phyloP scores from a whole-genome alignment of 1,140 invertebrate genomes.

The Idris sp. region DNA sequence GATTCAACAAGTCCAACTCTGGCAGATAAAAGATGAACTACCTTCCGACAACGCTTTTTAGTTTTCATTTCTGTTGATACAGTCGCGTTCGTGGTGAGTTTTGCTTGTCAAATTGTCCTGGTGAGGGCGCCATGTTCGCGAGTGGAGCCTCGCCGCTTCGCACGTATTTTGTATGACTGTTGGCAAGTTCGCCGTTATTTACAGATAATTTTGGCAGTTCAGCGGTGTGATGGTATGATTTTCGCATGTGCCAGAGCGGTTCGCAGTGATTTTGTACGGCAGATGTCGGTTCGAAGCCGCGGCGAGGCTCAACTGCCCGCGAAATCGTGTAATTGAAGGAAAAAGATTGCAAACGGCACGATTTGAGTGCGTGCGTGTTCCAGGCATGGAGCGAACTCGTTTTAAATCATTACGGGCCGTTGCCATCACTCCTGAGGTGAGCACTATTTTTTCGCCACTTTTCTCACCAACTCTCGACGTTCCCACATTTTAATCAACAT shows the following conservation, averaged over 20 bases:
- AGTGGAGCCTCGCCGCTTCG: conserved; percentile 56
- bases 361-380: conserved; percentile 58
- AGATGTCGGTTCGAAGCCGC: conserved; percentile 23
- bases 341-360: conserved; percentile 47
- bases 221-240: conserved; percentile 63
- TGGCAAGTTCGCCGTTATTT: conserved; percentile 62
- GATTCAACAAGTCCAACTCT: too few relatives aligned
- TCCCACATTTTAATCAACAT: conserved; percentile 19
- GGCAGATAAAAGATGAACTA: too few relatives aligned
- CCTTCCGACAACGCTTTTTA: too few relatives aligned
- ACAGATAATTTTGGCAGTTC: conserved; percentile 64
- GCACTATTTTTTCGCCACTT: conserved; percentile 39
- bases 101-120: background rate
- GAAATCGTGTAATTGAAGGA: conserved; percentile 28
- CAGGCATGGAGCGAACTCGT: conserved; percentile 70
- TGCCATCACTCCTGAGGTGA: conserved; percentile 62
- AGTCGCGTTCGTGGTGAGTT: conserved; percentile 13
- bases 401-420: conserved; percentile 71
- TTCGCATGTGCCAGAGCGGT: conserved; percentile 53
- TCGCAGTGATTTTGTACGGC: conserved; percentile 14
- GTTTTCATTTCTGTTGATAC: conserved; percentile 8
- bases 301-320: conserved; percentile 30
- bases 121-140: conserved; percentile 41
- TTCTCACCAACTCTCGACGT: conserved; percentile 19
- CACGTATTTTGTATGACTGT: conserved; percentile 63